Base-by-base conservation (phyloP, 2,797 vertebrate genomes). In the Malacoctenus gilli region DNA sequence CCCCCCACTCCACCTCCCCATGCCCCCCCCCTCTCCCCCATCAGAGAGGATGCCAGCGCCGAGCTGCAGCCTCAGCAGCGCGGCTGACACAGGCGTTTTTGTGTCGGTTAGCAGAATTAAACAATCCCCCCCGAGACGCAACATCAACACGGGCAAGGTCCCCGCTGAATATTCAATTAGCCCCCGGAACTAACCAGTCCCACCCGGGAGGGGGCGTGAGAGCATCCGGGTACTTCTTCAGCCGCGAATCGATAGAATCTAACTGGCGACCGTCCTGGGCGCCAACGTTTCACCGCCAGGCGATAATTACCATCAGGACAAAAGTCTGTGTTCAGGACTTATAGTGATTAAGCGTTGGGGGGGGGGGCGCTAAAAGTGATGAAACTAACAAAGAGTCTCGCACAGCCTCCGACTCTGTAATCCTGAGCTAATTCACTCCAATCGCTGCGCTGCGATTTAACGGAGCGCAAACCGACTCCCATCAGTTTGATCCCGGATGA, bases 31-130 rank as follows among this genome's bases (percentile, higher is more conserved):
- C n/a, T n/a, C n/a, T n/a, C 71, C 85, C 75, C 60, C 59, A 39
- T 77, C 77, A 68, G 68, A 68, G 37, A 31, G 79, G 64, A 82
- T 68, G 84, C 74, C 79, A 72, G 61, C 63, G 28, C 65, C 54
- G 75, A 80, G 84, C 6, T 86, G 88, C 88, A 78, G 69, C 75
- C 61, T 89, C 88, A 89, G 88, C 88, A 87, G 59, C 60, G 18
- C 3, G 72, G 73, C 69, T 84, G 84, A 89, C 83, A 71, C 62
- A 12, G 62, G 58, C 25, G 59, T 82, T 84, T 83, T 84, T 80
- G 63, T 85, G 84, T 89, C 79, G 78, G 83, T 86, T 85, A 85
- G 83, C 89, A 87, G 82, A 88, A 88, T 87, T 83, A 84, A 85
- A 84, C 82, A 83, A 83, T 70, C 86, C 80, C 86, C 80, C 83